Evolutionary conservation across 2,113 vertebrate genomes (phyloP).

Genomic region (Mugil cephalus): DNA sequence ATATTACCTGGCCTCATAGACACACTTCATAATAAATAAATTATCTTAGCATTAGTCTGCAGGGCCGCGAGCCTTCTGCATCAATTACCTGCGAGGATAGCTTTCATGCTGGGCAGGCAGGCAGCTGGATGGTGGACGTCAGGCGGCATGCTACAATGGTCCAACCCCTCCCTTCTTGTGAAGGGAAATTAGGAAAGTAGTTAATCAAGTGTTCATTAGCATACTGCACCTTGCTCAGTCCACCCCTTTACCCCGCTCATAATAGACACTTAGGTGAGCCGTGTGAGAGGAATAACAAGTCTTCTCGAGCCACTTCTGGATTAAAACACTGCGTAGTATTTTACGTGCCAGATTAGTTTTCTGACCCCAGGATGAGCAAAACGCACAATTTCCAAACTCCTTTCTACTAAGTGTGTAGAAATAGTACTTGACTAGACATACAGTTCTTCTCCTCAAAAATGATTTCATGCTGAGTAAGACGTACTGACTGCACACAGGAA

Average conservation of each 20-base stretch:
- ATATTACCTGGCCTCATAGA: slow-evolving; percentile 38
- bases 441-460: background rate
- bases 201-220: slow-evolving; percentile 84
- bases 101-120: slow-evolving; percentile 47
- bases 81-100: slow-evolving; percentile 70
- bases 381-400: slow-evolving; percentile 9
- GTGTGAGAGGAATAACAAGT: slow-evolving; percentile 74
- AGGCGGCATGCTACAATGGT: slow-evolving; percentile 42
- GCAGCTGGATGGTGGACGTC: slow-evolving; percentile 29
- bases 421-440: background rate
- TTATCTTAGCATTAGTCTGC: slow-evolving; percentile 74
- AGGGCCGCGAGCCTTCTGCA: slow-evolving; percentile 58
- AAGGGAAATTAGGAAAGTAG: slow-evolving; percentile 79
- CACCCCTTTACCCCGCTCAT: slow-evolving; percentile 61
- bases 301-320: slow-evolving; percentile 31
- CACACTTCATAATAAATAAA: slow-evolving; percentile 68
- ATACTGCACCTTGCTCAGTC: slow-evolving; percentile 65
- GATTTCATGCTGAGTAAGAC: background rate
- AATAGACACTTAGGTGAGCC: slow-evolving; percentile 63
- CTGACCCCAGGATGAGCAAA: slow-evolving; percentile 44
- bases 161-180: slow-evolving; percentile 62
- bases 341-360: slow-evolving; percentile 60
- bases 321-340: slow-evolving; percentile 14
- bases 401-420: background rate
- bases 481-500: background rate